Evolutionary conservation across 2,797 vertebrate genomes (phyloP).

Genomic region (Lophius americanus): DNA sequence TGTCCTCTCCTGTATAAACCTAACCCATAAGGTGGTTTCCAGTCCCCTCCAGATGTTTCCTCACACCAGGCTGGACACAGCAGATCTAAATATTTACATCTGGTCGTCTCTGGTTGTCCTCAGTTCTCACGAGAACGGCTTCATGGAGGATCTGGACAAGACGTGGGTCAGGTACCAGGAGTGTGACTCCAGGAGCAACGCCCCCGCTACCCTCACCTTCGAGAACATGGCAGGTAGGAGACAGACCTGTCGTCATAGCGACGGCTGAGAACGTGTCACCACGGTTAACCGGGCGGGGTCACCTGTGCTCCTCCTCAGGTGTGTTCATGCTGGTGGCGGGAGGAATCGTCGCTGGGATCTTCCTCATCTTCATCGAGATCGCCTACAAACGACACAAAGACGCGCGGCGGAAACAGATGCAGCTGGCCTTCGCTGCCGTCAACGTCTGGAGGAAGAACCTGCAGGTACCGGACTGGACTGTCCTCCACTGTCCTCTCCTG

Average conservation of each 20-base stretch:
- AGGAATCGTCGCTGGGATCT: slow-evolving; percentile 97
- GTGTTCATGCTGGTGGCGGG: slow-evolving; percentile 99
- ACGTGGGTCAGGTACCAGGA: slow-evolving; percentile 99
- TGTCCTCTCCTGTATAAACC: neutral
- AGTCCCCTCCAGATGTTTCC: no score
- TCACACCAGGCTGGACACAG: no score
- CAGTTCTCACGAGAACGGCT: slow-evolving; percentile 97
- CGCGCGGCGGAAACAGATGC: slow-evolving; percentile 98
- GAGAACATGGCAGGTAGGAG: slow-evolving; percentile 97
- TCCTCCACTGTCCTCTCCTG: neutral
- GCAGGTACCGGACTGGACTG: slow-evolving; percentile 83
- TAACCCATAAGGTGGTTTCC: no score
- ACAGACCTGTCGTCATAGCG: neutral
- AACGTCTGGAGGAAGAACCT: slow-evolving; percentile 99
- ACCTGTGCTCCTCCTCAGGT: slow-evolving; percentile 75
- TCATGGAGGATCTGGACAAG: slow-evolving; percentile 99
- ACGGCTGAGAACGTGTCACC: no score
- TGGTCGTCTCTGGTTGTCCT: neutral
- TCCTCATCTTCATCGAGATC: slow-evolving; percentile 98
- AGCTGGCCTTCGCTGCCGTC: slow-evolving; percentile 95
- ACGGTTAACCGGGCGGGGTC: neutral
- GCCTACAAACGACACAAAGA: slow-evolving; percentile 99
- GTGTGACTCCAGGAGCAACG: slow-evolving; percentile 97
- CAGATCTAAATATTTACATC: no score
- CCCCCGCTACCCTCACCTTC: slow-evolving; percentile 97